Base-by-base conservation (phyloP, 2,113 vertebrate species). In the Bubo scandiacus region DNA sequence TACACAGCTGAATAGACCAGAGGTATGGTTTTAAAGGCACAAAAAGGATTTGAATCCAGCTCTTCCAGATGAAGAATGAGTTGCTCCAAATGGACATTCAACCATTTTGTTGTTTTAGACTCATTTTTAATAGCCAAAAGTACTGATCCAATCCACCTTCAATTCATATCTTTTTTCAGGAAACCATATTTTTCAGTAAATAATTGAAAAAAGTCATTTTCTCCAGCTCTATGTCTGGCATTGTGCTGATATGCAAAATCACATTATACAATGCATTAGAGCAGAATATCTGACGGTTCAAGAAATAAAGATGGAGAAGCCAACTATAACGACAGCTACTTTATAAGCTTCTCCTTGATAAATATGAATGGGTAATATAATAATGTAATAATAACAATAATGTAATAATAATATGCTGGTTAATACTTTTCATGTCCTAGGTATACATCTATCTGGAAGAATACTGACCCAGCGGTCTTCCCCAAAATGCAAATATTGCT, bases 401-500 rank as follows among this genome's bases (percentile, higher is more conserved):
- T 45, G 43, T 45, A 45, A 45, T 45, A 45, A 45, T 45, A 45
- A 45, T 61, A 66, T 30, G 21, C 38, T 63, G 29, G 27, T 42
- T 72, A 85, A 65, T 40, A 54, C 57, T 86, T 88, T 94, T 51
- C 18, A 86, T 77, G 38, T 57, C 25, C 73, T 51, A 80, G 40
- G 29, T 91, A 49, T 71, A 47, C 9, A 5, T 62, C 54, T 85
- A 5, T 82, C 45, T 88, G n/a, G 42, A 45, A 91, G n/a, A 81
- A 73, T 40, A 82, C 5, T 55, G 17, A 91, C 68, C 74, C 92
- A 34, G 2, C 2, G 12, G 62, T 80, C 84, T 95, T 94, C 79
- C 68, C 66, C 66, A 92, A 87, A 95, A 68, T 92, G 85, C 81
- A 94, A 92, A 96, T 96, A 97, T 94, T 96, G 89, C 82, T 96